Evolutionary conservation across 2,113 vertebrate species (phyloP).

Genomic region (Varanus komodoensis): DNA sequence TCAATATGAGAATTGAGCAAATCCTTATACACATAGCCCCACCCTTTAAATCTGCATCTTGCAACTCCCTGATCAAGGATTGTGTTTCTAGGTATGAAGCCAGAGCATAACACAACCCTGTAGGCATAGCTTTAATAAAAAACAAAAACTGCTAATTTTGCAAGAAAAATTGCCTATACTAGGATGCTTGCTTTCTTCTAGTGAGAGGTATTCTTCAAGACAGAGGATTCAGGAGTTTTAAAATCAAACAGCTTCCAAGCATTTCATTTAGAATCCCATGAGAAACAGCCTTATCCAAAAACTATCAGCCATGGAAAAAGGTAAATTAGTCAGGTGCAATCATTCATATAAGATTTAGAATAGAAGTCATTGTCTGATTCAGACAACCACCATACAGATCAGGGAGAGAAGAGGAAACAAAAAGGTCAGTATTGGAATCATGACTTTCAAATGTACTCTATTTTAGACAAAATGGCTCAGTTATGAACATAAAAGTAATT

Average conservation of each 20-base stretch:
- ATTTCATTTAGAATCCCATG: slow-evolving; percentile 3
- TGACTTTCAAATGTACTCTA: neutral
- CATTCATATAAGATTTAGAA: slow-evolving; percentile 1
- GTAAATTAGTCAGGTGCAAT: slow-evolving; percentile 32
- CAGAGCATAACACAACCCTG: neutral
- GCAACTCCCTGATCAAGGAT: too few relatives aligned
- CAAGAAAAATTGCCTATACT: neutral
- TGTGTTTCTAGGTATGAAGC: neutral
- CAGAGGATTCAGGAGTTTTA: neutral
- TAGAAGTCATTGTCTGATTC: neutral
- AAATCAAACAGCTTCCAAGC: neutral
- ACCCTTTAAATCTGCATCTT: neutral
- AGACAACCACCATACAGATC: neutral
- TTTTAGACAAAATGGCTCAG: neutral
- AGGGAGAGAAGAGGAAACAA: too few relatives aligned
- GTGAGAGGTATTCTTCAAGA: slow-evolving; percentile 36
- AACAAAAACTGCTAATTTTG: neutral
- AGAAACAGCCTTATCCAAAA: slow-evolving; percentile 23
- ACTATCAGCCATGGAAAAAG: slow-evolving; percentile 1
- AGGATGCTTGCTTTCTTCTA: slow-evolving; percentile 44
- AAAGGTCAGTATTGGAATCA: neutral
- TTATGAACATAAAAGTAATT: neutral
- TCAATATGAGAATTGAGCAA: neutral
- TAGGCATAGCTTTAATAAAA: neutral
- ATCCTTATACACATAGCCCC: neutral